Percentiles rank a stretch among this genome's conserved stretches.
phyloP scores from a whole-genome alignment of 2,797 vertebrate genomes.

The Miichthys miiuy region DNA sequence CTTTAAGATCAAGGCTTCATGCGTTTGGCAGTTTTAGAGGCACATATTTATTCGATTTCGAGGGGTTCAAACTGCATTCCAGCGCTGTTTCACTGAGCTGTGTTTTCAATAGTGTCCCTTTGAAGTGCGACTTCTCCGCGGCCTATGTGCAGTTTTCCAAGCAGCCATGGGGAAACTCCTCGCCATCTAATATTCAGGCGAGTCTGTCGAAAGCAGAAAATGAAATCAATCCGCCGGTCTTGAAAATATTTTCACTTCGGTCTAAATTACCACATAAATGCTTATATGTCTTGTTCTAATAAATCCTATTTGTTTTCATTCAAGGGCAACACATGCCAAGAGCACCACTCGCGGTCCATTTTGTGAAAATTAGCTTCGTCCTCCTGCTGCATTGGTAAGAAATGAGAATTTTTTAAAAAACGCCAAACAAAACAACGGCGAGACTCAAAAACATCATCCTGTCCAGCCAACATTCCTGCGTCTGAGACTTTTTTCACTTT shows the following conservation, averaged over 20 bases:
- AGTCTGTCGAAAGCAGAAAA: conserved; percentile 20
- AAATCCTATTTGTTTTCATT: conserved; percentile 58
- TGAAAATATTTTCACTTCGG: conserved; percentile 50
- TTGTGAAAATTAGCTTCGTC: conserved; percentile 39
- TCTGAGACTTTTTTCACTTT: conserved; percentile 22
- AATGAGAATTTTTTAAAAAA: conserved; percentile 1
- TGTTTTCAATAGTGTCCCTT: conserved; percentile 60
- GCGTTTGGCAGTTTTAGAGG: conserved; percentile 49
- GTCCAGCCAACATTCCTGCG: conserved; percentile 43
- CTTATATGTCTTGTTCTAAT: conserved; percentile 47
- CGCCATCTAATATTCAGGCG: neutral
- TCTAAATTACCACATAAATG: conserved; percentile 49
- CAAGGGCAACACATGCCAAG: conserved; percentile 16
- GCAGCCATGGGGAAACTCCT: conserved; percentile 22
- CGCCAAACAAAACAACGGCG: conserved; percentile 50
- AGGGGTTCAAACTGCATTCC: conserved; percentile 65
- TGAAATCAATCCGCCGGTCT: conserved; percentile 38
- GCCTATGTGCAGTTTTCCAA: conserved; percentile 11
- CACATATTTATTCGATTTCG: conserved; percentile 73
- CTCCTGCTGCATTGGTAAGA: conserved; percentile 19
- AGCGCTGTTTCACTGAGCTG: conserved; percentile 38
- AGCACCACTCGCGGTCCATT: conserved; percentile 30
- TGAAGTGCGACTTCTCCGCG: conserved; percentile 43
- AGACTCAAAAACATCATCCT: conserved; percentile 33
- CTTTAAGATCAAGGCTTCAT: conserved; percentile 69